phyloP scores from a whole-genome alignment of 2,888 invertebrate species.

The Metellina segmentata region DNA sequence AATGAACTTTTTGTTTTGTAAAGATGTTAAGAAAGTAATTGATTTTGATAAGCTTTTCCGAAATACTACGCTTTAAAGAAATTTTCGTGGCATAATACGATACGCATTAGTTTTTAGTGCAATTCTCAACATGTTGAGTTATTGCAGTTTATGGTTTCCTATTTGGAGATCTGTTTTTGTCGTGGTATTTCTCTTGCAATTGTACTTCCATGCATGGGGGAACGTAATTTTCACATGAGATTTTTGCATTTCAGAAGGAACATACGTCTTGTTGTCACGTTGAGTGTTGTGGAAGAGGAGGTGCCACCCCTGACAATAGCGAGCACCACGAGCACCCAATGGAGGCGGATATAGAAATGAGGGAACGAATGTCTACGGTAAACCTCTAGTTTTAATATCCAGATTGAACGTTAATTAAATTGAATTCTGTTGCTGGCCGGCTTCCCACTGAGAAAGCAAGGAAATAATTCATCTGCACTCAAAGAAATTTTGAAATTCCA shows the following conservation, averaged over 20 bases:
- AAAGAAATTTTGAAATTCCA: background rate
- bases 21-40: no score
- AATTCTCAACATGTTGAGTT: no score
- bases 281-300: slow-evolving; percentile 74
- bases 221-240: background rate
- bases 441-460: no score
- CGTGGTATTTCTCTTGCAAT: background rate
- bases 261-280: slow-evolving; percentile 75
- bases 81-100: no score
- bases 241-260: slow-evolving; percentile 47
- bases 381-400: background rate
- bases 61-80: no score
- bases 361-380: slow-evolving; percentile 37
- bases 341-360: slow-evolving; percentile 47
- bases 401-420: no score
- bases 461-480: background rate
- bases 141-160: no score
- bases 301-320: slow-evolving; percentile 59
- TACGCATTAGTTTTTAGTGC: no score
- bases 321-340: slow-evolving; percentile 46
- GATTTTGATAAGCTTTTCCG: no score
- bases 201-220: background rate
- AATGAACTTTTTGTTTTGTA: no score
- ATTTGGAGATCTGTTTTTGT: no score
- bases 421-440: no score